phyloP scores from a whole-genome alignment of 2,113 vertebrate genomes.

The Eonycteris spelaea region DNA sequence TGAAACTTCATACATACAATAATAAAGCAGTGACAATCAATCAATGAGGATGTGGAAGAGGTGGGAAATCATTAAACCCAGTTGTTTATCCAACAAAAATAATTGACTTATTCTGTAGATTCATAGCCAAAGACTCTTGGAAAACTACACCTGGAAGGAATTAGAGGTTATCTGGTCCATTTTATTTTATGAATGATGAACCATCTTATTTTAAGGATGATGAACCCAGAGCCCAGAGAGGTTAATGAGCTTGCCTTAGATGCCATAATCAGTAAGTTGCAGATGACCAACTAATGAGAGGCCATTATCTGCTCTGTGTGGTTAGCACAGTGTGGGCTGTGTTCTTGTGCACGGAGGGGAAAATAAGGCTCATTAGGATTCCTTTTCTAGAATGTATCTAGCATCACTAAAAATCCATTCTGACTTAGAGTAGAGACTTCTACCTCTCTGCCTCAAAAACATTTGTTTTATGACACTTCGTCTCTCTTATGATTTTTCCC shows the following conservation, averaged over 20 bases:
- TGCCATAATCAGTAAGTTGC: neutral
- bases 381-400: neutral
- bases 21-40: neutral
- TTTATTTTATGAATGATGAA: neutral
- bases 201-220: neutral
- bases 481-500: neutral
- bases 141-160: neutral
- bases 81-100: conserved; percentile 1
- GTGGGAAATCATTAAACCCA: neutral
- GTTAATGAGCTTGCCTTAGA: neutral
- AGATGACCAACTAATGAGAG: neutral
- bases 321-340: neutral
- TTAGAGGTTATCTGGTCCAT: neutral
- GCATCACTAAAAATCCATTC: neutral
- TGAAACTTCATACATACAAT: neutral
- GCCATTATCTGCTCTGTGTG: neutral
- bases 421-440: neutral
- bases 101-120: neutral
- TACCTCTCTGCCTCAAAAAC: neutral
- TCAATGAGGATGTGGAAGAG: neutral
- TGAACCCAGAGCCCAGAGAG: neutral
- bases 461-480: neutral
- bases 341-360: neutral
- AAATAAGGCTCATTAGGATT: neutral
- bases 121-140: neutral